A percentile compares a stretch with the other conserved stretches of the same genome.
These are phyloP conservation scores for Drosophila kikkawai DNA, from an alignment of 1,140 invertebrate species.

Conservation along the genomic window DNA sequence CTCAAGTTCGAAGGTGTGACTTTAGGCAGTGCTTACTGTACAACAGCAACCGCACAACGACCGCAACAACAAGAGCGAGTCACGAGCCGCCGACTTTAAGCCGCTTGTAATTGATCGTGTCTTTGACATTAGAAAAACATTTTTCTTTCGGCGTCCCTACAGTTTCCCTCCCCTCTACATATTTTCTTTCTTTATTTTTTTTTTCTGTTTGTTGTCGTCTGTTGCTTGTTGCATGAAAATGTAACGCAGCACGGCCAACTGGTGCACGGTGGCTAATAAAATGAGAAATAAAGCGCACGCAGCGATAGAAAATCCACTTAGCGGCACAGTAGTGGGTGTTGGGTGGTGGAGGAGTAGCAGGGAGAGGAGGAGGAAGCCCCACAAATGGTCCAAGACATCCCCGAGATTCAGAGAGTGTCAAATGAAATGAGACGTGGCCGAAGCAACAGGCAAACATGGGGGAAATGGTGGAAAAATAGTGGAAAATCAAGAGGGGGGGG, in stretches of 20 bases:
- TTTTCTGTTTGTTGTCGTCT: slow-evolving; percentile 12
- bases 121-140: slow-evolving; percentile 65
- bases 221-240: slow-evolving; percentile 48
- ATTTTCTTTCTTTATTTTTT: background rate
- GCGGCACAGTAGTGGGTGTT: slow-evolving; percentile 22
- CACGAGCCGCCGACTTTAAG: slow-evolving; percentile 56
- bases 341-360: background rate
- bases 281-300: slow-evolving; percentile 62
- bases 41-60: slow-evolving; percentile 32
- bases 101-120: slow-evolving; percentile 65
- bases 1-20: no score
- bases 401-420: slow-evolving; percentile 46
- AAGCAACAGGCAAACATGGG: slow-evolving; percentile 13
- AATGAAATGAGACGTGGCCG: slow-evolving; percentile 47
- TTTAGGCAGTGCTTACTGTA: slow-evolving; percentile 1
- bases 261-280: slow-evolving; percentile 64
- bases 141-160: slow-evolving; percentile 10
- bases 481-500: background rate
- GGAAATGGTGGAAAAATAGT: background rate
- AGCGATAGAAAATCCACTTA: slow-evolving; percentile 63
- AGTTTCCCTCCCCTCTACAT: background rate
- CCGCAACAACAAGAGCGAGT: slow-evolving; percentile 32
- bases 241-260: slow-evolving; percentile 58
- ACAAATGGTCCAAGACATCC: slow-evolving; percentile 36
- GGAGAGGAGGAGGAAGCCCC: slow-evolving; percentile 19